Evolutionary conservation across 2,113 vertebrate species (phyloP).

Genomic region (Callorhinus ursinus): DNA sequence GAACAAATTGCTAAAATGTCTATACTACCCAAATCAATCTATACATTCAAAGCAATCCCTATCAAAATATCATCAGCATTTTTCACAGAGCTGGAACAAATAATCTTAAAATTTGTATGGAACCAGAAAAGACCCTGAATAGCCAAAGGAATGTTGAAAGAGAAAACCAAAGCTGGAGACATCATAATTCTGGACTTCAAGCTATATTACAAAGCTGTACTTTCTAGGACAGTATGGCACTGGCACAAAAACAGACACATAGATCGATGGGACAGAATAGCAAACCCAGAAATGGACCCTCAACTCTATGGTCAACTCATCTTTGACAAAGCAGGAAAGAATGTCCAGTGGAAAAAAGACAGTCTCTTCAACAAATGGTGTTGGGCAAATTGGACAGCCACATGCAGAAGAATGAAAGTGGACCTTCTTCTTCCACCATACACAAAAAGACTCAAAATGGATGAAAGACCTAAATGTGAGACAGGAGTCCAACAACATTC

Average conservation of each 20-base stretch:
- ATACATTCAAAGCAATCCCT: too few species aligned
- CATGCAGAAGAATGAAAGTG: background rate
- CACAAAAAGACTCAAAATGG: background rate
- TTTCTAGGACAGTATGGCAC: too few species aligned
- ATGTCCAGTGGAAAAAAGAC: background rate
- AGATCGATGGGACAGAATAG: background rate
- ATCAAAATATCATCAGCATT: too few species aligned
- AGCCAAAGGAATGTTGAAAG: too few species aligned
- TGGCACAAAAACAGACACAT: background rate
- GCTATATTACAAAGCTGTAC: too few species aligned
- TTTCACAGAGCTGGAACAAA: too few species aligned
- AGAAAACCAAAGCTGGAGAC: too few species aligned
- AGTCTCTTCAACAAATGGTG: background rate
- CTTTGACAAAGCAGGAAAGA: background rate
- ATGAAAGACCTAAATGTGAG: background rate
- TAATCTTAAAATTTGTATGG: too few species aligned
- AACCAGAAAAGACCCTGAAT: too few species aligned
- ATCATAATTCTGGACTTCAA: too few species aligned
- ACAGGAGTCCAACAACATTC: background rate
- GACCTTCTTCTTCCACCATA: background rate
- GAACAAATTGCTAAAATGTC: too few species aligned
- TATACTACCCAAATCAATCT: too few species aligned
- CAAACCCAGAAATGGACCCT: background rate
- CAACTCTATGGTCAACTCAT: background rate
- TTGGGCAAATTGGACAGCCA: background rate